phyloP scores from a whole-genome alignment of 92 coral and sea anemone genomes.

The Bergia sp. region DNA sequence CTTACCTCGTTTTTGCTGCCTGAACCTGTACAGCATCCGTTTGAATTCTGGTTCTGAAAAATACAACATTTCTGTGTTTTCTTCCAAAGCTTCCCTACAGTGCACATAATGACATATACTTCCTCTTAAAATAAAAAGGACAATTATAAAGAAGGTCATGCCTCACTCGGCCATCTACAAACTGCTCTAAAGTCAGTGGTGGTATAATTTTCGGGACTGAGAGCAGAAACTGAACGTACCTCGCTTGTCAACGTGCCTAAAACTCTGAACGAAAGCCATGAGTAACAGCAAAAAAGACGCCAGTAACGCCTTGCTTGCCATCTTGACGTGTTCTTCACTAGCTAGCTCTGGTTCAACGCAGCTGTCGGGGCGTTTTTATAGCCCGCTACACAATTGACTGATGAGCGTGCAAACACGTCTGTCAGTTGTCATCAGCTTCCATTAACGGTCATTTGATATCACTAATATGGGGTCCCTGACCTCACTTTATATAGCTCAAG shows the following conservation, averaged over 20 bases:
- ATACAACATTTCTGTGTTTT: background rate
- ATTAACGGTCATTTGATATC: background rate
- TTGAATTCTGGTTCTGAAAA: constrained; percentile 37
- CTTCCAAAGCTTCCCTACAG: background rate
- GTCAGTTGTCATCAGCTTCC: background rate
- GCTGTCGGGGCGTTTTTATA: background rate
- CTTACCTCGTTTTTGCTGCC: constrained; percentile 40
- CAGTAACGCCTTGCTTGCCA: constrained; percentile 23
- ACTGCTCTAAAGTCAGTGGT: background rate
- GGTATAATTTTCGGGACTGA: background rate
- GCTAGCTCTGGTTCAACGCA: background rate
- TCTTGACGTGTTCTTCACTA: background rate
- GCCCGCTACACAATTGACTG: background rate
- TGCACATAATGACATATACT: background rate
- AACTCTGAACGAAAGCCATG: background rate
- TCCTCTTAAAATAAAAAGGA: too few species aligned
- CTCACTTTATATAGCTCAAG: too few species aligned
- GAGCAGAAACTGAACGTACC: constrained; percentile 5
- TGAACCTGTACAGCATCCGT: constrained; percentile 38
- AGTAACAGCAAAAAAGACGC: background rate
- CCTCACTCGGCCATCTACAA: background rate
- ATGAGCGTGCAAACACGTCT: background rate
- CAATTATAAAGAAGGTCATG: too few species aligned
- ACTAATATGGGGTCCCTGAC: background rate
- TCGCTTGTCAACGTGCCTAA: constrained; percentile 26